Base-by-base conservation (phyloP, 2,888 invertebrate species). In the Amphipyra tragopoginis region DNA sequence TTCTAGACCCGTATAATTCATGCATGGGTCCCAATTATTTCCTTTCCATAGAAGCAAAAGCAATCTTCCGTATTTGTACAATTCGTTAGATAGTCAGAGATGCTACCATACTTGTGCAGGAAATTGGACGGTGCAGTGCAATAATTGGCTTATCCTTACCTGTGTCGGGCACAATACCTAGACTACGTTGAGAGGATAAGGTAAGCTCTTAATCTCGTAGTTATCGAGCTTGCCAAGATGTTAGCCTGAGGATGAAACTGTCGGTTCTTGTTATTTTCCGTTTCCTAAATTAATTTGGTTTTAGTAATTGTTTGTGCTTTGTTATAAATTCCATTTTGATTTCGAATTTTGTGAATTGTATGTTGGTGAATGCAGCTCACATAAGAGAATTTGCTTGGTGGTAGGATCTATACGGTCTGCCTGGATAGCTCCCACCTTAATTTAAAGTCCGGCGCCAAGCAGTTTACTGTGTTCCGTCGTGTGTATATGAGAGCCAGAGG, bases 101-200 rank as follows among this genome's bases (percentile, higher is more conserved):
- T 51, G 39, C 11, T n/a, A 42, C 33, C 29, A 42, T 67, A 67
- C 75, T 69, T 61, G 58, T 5, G 0, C 29, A 65, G 57, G 53
- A 73, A 75, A 76, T 81, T 67, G 70, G 55, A 59, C 51, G 43
- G 54, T 51, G 60, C 68, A 60, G 15, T 48, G 52, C 61, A 60
- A 73, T 72, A 69, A 73, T 69, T 69, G 74, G 69, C 74, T 70
- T 73, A 56, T 73, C 49, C 68, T 67, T 70, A 70, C 74, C 55
- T 67, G 42, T 56, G 74, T 72, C 42, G 26, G 6, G 53, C 53
- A 67, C 74, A 67, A 68, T 73, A 61, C 49, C 42, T 52, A 68
- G 36, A 53, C n/a, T 34, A 38, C 50, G 29, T 43, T 15, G 2
- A 36, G 68, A 26, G 48, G 33, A 52, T 29, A 33, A 53, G 55